Conservation (phyloP, 2,797 vertebrate species). For the Agapornis canus region DNA sequence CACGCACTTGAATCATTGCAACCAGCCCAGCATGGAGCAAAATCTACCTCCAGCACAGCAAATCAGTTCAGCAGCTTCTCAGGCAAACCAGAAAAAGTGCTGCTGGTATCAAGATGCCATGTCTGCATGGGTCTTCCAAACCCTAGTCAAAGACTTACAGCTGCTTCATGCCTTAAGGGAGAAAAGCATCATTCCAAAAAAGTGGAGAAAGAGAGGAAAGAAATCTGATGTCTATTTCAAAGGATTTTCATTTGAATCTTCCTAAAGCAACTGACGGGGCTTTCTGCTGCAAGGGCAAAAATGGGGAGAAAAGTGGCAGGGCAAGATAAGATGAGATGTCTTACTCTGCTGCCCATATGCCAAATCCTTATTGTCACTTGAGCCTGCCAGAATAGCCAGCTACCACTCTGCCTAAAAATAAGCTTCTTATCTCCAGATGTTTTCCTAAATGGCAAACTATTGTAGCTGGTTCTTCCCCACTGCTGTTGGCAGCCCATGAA, state of each 20-base stretch:
- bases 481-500: neutral
- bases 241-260: neutral
- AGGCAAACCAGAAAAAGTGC: neutral
- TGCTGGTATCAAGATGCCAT: neutral
- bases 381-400: neutral
- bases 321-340: neutral
- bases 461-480: neutral
- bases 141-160: neutral
- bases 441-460: neutral
- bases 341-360: neutral
- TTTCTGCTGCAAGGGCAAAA: neutral
- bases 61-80: neutral
- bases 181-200: neutral
- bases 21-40: neutral
- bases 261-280: neutral
- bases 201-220: neutral
- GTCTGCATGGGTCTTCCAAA: neutral
- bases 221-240: neutral
- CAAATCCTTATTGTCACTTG: neutral
- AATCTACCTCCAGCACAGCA: neutral
- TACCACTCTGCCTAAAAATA: slow-evolving; percentile 3
- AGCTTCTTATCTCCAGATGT: slow-evolving; percentile 21
- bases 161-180: neutral
- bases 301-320: neutral
- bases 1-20: neutral